phyloP scores from a whole-genome alignment of 1,140 invertebrate species.

The Tachypleus tridentatus region DNA sequence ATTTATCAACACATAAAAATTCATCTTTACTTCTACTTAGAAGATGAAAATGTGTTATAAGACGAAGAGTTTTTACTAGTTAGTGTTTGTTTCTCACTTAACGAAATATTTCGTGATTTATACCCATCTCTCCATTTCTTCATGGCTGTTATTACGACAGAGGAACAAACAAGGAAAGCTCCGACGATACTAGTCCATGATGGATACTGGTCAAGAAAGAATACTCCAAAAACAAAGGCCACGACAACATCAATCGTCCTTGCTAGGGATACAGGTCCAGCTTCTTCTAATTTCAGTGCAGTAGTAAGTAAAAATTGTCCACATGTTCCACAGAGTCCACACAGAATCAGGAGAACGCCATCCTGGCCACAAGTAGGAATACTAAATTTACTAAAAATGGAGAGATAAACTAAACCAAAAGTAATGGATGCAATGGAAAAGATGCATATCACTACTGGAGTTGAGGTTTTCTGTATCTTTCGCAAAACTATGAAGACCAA shows the following conservation, averaged over 20 bases:
- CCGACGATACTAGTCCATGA: conserved; percentile 64
- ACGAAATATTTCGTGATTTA: too few relatives aligned
- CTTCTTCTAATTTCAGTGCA: conserved; percentile 74
- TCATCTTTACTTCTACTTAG: too few relatives aligned
- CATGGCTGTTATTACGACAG: conserved; percentile 65
- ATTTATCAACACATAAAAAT: too few relatives aligned
- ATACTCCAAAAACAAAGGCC: conserved; percentile 71
- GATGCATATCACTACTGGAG: conserved; percentile 72
- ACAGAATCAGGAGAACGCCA: conserved; percentile 58
- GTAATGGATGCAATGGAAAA: conserved; percentile 51
- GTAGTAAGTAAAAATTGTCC: conserved; percentile 75
- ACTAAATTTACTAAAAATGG: conserved; percentile 60
- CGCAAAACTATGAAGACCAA: conserved; percentile 74
- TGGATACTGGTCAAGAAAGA: conserved; percentile 57
- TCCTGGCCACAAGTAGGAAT: conserved; percentile 63
- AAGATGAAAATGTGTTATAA: too few relatives aligned
- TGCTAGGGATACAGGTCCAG: conserved; percentile 75
- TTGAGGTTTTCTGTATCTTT: conserved; percentile 71
- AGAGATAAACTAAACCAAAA: conserved; percentile 60
- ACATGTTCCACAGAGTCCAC: conserved; percentile 72
- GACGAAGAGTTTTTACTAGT: too few relatives aligned
- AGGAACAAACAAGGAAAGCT: conserved; percentile 65
- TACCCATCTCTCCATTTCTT: conserved; percentile 51
- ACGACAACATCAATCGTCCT: conserved; percentile 71
- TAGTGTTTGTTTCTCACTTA: too few relatives aligned